phyloP scores from a whole-genome alignment of 92 coral and sea anemone genomes.

The Phenganax marumi region DNA sequence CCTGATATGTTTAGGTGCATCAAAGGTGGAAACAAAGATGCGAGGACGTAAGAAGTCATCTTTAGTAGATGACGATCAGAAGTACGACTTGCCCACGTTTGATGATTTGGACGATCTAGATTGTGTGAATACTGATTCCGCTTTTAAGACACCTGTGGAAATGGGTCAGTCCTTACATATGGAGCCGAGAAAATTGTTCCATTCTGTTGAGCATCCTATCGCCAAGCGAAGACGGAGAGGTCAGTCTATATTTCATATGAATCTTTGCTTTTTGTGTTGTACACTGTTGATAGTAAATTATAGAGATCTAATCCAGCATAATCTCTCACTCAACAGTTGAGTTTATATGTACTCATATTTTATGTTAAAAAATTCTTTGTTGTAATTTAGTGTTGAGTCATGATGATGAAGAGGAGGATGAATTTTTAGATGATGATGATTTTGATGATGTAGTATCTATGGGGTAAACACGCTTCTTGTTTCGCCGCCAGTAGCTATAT shows the following conservation, averaged over 20 bases:
- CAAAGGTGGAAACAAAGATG: not conserved
- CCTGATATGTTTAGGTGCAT: not conserved
- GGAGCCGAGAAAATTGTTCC: slow-evolving; percentile 26
- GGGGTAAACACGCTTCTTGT: not conserved
- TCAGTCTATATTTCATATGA: not conserved
- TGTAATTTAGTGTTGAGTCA: not conserved
- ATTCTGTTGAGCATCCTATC: not conserved
- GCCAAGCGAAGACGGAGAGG: slow-evolving; percentile 1
- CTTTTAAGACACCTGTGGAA: slow-evolving; percentile 16
- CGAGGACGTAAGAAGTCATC: not conserved
- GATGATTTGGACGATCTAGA: not conserved
- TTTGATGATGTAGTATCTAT: slow-evolving; percentile 2
- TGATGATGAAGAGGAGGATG: slow-evolving; percentile 16
- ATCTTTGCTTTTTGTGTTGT: too few species aligned
- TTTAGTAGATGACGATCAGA: not conserved
- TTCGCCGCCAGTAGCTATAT: not conserved
- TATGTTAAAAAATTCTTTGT: not conserved
- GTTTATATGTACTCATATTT: not conserved
- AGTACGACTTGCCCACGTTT: not conserved
- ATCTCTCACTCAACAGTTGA: too few species aligned
- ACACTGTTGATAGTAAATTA: too few species aligned
- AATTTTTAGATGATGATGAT: not conserved
- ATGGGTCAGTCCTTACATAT: not conserved
- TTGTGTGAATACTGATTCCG: not conserved
- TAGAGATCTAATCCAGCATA: too few species aligned